Conservation (phyloP, 2,797 vertebrate species). For the Prionace glauca region DNA sequence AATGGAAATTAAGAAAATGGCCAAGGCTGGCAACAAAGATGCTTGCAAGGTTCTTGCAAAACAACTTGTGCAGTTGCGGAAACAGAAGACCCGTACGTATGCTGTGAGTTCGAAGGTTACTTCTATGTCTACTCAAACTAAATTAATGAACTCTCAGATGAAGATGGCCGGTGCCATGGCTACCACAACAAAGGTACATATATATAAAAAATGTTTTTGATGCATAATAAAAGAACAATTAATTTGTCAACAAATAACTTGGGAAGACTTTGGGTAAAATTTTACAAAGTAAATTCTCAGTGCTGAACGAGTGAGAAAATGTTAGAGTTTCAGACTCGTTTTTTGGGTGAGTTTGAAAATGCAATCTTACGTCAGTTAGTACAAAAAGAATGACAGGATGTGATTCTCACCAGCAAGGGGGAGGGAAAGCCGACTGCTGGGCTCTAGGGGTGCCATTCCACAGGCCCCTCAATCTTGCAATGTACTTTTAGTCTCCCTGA, state of each 20-base stretch:
- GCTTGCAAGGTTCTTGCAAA: constrained; percentile 92
- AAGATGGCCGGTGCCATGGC: constrained; percentile 99
- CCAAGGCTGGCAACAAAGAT: constrained; percentile 88
- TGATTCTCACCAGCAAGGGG: too few relatives aligned
- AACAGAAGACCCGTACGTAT: constrained; percentile 90
- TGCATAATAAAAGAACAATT: background rate
- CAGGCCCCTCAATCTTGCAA: too few relatives aligned
- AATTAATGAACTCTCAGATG: constrained; percentile 98
- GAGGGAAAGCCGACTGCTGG: too few relatives aligned
- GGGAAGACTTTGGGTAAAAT: background rate
- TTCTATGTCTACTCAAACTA: constrained; percentile 93
- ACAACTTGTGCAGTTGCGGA: constrained; percentile 85
- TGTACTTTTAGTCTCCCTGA: background rate
- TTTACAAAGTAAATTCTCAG: too few relatives aligned
- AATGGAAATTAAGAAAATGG: constrained; percentile 98
- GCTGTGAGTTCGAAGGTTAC: constrained; percentile 97
- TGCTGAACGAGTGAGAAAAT: too few relatives aligned
- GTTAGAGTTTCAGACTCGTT: too few relatives aligned
- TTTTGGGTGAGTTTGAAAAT: too few relatives aligned
- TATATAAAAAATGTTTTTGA: background rate
- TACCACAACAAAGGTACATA: constrained; percentile 80
- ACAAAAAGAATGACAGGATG: too few relatives aligned
- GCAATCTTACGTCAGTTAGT: too few relatives aligned
- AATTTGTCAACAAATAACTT: background rate
- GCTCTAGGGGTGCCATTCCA: too few relatives aligned